Base-by-base conservation (phyloP, 2,888 invertebrate species). In the Parnassius mnemosyne region DNA sequence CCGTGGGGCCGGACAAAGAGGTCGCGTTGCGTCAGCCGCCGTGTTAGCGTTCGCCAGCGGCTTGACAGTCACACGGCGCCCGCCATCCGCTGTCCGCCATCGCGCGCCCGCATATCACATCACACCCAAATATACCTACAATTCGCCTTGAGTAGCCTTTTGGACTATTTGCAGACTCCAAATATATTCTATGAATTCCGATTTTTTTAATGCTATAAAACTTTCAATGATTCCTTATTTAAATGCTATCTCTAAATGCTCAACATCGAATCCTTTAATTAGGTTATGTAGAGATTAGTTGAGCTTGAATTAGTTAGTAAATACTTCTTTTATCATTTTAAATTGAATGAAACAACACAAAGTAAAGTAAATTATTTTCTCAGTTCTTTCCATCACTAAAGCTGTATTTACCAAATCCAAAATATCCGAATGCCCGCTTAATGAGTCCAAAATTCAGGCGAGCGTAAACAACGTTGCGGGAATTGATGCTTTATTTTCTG, bases 11-110 rank as follows among this genome's bases (percentile, higher is more conserved):
- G 83, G 80, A 87, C 89, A 89, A 89, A 88, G 90, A 88, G 90
- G 90, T 89, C 90, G 90, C 81, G 87, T 89, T 88, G 89, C 89
- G 88, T 89, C 89, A 87, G 84, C 80, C 72, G 66, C 69, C 72
- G 70, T 74, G 65, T 56, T 57, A 47, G 65, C 69, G 63, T 70
- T 44, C 76, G 70, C 64, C 69, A 68, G 65, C 72, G 70, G 71
- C 71, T 72, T 69, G 69, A 73, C 72, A 72, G 72, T 63, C 57
- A 54, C 46, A 58, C 61, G 68, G 64, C 71, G 52, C 63, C 63
- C 60, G 65, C 58, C 63, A 59, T 62, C 69, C 71, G 66, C 67
- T 68, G 68, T 66, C 71, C 66, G 61, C 65, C 60, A 68, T 64
- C 75, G 76, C 77, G 79, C 75, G 77, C 78, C 80, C 81, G 78